Base-by-base conservation (phyloP, 2,888 invertebrate species). In the Lycaena phlaeas region DNA sequence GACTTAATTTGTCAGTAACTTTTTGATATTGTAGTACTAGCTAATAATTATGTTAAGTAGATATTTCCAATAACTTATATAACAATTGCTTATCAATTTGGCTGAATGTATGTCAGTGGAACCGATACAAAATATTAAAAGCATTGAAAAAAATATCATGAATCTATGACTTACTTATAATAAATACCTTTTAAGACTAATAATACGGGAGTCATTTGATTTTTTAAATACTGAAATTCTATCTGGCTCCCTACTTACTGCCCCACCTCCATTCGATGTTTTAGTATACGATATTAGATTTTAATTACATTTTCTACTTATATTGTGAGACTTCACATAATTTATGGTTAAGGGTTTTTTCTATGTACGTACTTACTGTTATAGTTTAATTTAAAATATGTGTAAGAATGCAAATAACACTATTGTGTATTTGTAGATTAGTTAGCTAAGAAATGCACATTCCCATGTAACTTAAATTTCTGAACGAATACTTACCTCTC, bases 261-360 rank as follows among this genome's bases (percentile, higher is more conserved):
- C 54, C 56, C n/a, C 54, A 56, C 54, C 54, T 56, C 51, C 43
- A 45, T 48, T 52, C 50, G 46, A 50, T 46, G 41, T 45, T 38
- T 48, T 54, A 52, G 56, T 56, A 58, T 58, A 58, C 57, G 57
- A 56, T 41, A 27, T 44, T 52, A 51, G 50, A 43, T 38, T 26
- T 38, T 37, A 40, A 36, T 38, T 44, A 48, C 38, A 37, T 40
- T 45, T 49, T 49, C 43, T 49, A 47, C 42, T 36, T n/a, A 45
- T 36, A 46, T 42, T 44, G 43, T 43, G 43, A 45, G 43, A 44
- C 44, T 41, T 42, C 45, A 45, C 47, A 42, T 38, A 37, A 40
- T 15, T 40, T 36, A 44, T 45, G 38, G 43, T 51, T 51, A 47
- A 51, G 46, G 38, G 44, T 44, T 44, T 41, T 40, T 41, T 43